Evolutionary conservation across 2,888 invertebrate species (phyloP), one percentile per base, ranked within the genome.

Genomic region (Aleiodes leptofemur): DNA sequence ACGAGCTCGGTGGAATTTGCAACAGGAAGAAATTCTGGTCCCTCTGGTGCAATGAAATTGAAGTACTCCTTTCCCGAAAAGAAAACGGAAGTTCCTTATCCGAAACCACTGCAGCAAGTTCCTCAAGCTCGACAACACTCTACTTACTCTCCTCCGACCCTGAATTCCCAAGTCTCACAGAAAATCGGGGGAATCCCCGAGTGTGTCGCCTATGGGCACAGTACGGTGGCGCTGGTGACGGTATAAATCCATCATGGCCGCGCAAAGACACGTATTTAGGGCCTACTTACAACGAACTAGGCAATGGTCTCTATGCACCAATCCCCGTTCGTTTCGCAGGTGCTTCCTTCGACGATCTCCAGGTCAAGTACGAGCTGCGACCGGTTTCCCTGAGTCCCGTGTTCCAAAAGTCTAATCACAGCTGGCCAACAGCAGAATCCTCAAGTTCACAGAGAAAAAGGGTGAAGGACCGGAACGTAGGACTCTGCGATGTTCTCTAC

Each of bases 1-100:
- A 94, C 86, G 95, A 95, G 87, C 90, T 95, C 76, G 93, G 93
- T 0, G 93, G 92, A 1, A 91, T 91, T 79, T 88, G 91, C 7
- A 91, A 92, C 76, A 91, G 91, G 81, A 90, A 91, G 84, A 90
- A 92, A 88, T 91, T 91, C 82, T 94, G 93, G 93, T 90, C 90
- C 76, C 84, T 92, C 48, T 94, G 94, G 93, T 91, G 92, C 79
- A 90, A 91, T 72, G 90, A 91, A 76, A 89, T 93, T 34, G 77
- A 48, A 34, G 87, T 86, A 77, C 90, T 90, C 78, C 81, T 91
- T 64, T 87, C 86, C 57, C 90, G 90, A 1, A 90, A 88, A 74
- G 86, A 88, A 29, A 86, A 88, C 0, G 87, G 88, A 1, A 91
- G 91, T 53, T 91, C 91, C 0, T 82, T 90, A 56, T 91, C 92